These are phyloP conservation scores for Xerus inauris DNA, from an alignment of 2,113 vertebrate species.

Conservation along the genomic window DNA sequence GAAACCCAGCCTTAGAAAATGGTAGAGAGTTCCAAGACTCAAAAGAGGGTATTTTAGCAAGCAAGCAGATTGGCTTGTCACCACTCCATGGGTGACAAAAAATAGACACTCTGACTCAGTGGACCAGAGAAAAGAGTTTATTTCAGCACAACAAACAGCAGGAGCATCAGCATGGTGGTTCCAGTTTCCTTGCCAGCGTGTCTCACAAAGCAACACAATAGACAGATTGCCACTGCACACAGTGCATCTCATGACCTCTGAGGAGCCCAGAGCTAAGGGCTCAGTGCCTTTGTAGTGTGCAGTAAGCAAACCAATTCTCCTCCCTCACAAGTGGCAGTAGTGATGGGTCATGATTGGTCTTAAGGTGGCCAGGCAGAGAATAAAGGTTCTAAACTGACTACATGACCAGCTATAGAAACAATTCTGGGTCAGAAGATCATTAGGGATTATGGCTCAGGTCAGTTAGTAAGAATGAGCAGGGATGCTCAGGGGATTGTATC, in stretches of 20 bases:
- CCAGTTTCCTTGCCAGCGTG: fast-evolving
- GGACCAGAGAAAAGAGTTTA: not conserved
- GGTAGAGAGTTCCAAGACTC: not conserved
- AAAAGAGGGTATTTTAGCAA: not conserved
- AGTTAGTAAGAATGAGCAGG: not conserved
- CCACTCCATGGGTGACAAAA: not conserved
- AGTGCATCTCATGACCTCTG: fast-evolving
- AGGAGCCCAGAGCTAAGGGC: not conserved
- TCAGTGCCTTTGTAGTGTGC: not conserved
- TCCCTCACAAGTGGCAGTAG: not conserved
- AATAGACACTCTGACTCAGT: not conserved
- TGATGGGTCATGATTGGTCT: not conserved
- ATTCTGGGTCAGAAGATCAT: not conserved
- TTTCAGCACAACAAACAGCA: not conserved
- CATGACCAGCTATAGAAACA: not conserved
- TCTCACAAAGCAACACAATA: not conserved
- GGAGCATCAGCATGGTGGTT: fast-evolving
- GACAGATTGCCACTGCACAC: not conserved
- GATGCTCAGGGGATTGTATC: not conserved
- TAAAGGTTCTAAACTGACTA: not conserved
- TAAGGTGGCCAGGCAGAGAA: not conserved
- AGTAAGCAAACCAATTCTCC: not conserved
- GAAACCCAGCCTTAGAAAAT: not conserved
- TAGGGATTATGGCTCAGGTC: not conserved
- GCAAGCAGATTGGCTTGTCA: not conserved